Conservation (phyloP, 2,888 invertebrate genomes). For the Chloromyia formosa region DNA sequence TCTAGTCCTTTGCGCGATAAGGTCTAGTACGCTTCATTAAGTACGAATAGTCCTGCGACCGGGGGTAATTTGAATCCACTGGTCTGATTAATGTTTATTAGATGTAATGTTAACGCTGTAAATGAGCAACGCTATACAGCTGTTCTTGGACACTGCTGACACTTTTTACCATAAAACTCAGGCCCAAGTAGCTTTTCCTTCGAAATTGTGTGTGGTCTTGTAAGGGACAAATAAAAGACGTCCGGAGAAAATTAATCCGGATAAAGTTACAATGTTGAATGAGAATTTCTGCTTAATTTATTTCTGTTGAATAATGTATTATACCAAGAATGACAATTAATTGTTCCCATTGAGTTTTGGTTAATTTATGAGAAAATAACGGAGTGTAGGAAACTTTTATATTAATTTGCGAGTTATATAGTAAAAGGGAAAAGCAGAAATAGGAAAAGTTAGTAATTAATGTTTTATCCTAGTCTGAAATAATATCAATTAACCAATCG, state of each 20-base stretch:
- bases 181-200: no score
- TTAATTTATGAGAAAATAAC: no score
- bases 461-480: no score
- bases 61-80: neutral
- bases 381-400: no score
- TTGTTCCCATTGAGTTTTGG: neutral
- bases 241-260: neutral
- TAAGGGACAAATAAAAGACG: neutral
- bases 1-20: no score
- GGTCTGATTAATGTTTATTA: constrained; percentile 7
- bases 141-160: neutral
- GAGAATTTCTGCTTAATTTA: constrained; percentile 19
- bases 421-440: no score
- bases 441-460: no score
- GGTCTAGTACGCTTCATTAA: neutral
- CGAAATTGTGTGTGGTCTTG: neutral
- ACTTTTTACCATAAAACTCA: no score
- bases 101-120: neutral
- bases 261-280: neutral
- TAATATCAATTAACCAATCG: no score
- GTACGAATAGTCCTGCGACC: neutral
- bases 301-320: neutral
- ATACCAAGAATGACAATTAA: neutral
- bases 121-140: neutral
- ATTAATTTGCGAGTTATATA: no score